A percentile compares a stretch with the other conserved stretches of the same genome.
Evolutionary conservation across 2,797 vertebrate genomes (phyloP).

Genomic region (Anableps anableps): DNA sequence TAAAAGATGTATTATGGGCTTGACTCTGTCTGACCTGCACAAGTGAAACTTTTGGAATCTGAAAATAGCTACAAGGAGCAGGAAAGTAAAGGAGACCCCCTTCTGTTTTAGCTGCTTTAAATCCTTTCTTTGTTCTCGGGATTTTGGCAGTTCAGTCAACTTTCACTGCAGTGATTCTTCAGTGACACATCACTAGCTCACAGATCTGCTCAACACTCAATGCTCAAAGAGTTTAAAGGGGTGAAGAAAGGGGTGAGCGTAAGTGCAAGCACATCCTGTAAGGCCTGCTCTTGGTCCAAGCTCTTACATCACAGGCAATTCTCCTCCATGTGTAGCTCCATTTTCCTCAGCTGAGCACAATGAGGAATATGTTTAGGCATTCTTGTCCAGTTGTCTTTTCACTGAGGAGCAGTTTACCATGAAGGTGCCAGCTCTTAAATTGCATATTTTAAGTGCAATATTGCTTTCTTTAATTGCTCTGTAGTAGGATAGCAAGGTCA

Average conservation of each 20-base stretch:
- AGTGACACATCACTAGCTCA: slow-evolving; percentile 56
- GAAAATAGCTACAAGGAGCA: slow-evolving; percentile 42
- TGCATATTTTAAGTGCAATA: background rate
- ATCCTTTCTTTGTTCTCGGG: slow-evolving; percentile 44
- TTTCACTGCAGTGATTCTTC: slow-evolving; percentile 65
- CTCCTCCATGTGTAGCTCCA: slow-evolving; percentile 10
- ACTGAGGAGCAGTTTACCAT: background rate
- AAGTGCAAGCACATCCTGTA: slow-evolving; percentile 26
- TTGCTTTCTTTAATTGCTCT: background rate
- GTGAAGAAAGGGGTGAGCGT: slow-evolving; percentile 19
- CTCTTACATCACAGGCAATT: slow-evolving; percentile 42
- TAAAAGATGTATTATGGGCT: slow-evolving; percentile 43
- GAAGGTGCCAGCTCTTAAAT: background rate
- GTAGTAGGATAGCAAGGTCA: background rate
- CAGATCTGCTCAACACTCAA: slow-evolving; percentile 47
- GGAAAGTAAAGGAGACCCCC: slow-evolving; percentile 37
- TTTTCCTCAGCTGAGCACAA: background rate
- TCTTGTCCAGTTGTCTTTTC: background rate
- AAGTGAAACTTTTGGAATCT: slow-evolving; percentile 51
- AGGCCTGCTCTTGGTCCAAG: slow-evolving; percentile 31
- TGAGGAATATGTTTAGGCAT: background rate
- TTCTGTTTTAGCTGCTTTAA: slow-evolving; percentile 48
- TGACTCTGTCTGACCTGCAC: slow-evolving; percentile 59
- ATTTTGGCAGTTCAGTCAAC: slow-evolving; percentile 62
- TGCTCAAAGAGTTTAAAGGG: slow-evolving; percentile 38